These are phyloP conservation scores for Coelopa frigida DNA, from an alignment of 1,140 invertebrate genomes.

Conservation along the genomic window DNA sequence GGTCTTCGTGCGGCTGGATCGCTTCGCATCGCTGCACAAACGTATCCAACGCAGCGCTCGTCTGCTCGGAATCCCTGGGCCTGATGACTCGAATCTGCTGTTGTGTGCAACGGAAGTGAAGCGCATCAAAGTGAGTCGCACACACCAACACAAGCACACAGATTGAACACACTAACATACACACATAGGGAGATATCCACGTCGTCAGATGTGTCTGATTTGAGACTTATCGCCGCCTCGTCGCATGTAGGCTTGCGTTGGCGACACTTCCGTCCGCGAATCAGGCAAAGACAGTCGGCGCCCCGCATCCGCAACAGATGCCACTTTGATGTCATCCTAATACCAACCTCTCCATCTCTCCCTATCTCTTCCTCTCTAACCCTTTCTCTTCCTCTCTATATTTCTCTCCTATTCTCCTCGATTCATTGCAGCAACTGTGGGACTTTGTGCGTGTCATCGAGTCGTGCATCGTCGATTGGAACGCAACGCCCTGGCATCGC, in stretches of 20 bases:
- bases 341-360: too few species aligned
- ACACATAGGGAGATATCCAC: too few species aligned
- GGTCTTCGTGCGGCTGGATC: constrained; percentile 52
- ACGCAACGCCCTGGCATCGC: constrained; percentile 73
- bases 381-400: neutral
- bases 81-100: constrained; percentile 66
- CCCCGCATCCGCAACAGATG: too few species aligned
- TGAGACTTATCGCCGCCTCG: too few species aligned
- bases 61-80: constrained; percentile 69
- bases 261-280: too few species aligned
- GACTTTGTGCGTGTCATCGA: constrained; percentile 72
- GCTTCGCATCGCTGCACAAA: constrained; percentile 57
- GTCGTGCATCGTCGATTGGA: constrained; percentile 73
- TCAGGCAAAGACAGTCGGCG: too few species aligned
- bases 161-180: too few species aligned
- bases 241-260: too few species aligned
- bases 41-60: constrained; percentile 58
- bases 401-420: neutral
- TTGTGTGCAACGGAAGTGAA: constrained; percentile 50
- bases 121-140: constrained; percentile 57
- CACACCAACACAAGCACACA: too few species aligned
- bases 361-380: neutral
- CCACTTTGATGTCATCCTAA: too few species aligned
- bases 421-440: constrained; percentile 61
- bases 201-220: too few species aligned